These are phyloP conservation scores for Gnathonemus echidnorhynchus DNA, from an alignment of 2,113 vertebrate species.

Conservation along the genomic window DNA sequence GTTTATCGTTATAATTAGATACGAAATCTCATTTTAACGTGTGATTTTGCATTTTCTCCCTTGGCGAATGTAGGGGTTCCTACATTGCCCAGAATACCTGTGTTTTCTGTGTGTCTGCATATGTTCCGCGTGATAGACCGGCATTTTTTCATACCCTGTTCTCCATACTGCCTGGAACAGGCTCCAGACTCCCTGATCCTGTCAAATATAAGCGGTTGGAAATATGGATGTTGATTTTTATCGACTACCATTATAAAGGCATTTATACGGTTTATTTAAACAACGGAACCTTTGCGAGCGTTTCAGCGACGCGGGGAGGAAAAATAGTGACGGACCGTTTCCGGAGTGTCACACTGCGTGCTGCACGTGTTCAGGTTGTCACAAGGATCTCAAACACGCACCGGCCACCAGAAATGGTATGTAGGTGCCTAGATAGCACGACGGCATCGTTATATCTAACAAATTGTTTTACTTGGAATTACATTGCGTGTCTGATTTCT, in stretches of 20 bases:
- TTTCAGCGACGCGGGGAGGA: not conserved
- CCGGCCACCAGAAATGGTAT: not conserved
- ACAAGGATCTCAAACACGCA: not conserved
- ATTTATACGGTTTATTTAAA: not conserved
- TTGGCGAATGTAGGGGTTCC: not conserved
- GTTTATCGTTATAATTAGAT: not conserved
- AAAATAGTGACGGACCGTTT: not conserved
- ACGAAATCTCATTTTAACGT: not conserved
- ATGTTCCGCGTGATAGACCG: not conserved
- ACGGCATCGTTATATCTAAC: not conserved
- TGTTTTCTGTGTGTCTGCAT: not conserved
- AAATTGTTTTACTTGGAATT: not conserved
- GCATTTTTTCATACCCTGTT: not conserved
- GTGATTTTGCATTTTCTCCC: not conserved
- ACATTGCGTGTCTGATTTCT: not conserved
- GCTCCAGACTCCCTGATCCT: not conserved
- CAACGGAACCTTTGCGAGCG: not conserved
- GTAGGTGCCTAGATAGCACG: not conserved
- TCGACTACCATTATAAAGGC: not conserved
- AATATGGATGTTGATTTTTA: not conserved
- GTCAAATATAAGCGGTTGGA: not conserved
- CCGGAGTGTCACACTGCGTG: not conserved
- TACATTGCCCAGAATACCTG: not conserved
- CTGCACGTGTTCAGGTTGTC: not conserved
- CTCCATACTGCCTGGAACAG: not conserved